A percentile compares a stretch with the other conserved stretches of the same genome.
Evolutionary conservation across 1,140 invertebrate genomes (phyloP).

Genomic region (Lordiphosa clarofinis): DNA sequence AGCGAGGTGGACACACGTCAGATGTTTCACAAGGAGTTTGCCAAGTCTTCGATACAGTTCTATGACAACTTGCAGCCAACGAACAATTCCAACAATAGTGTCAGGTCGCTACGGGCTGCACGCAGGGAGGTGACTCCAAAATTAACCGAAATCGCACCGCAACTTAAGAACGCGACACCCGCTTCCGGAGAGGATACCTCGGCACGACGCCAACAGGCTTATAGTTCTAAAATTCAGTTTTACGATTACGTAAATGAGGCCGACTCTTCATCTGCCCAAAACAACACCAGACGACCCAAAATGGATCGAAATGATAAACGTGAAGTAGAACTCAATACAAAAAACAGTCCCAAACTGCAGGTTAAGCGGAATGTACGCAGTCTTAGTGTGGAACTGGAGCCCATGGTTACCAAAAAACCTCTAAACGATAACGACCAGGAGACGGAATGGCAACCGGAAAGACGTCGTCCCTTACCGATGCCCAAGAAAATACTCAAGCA

Average conservation of each 20-base stretch:
- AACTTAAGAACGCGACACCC: conserved; percentile 10
- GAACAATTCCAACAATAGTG: conserved; percentile 5
- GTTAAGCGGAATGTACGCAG: conserved; percentile 69
- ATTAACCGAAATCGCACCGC: conserved; percentile 50
- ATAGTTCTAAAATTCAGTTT: conserved; percentile 71
- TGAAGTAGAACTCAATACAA: conserved; percentile 66
- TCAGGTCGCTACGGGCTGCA: conserved; percentile 7
- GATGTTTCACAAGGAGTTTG: conserved; percentile 73
- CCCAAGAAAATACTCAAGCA: conserved; percentile 61
- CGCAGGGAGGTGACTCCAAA: conserved; percentile 59
- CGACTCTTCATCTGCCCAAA: conserved; percentile 39
- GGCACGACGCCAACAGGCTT: conserved; percentile 57
- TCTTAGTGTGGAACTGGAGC: conserved; percentile 48
- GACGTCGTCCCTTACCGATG: conserved; percentile 5
- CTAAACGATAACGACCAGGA: conserved; percentile 56
- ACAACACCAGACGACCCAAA: conserved; percentile 59
- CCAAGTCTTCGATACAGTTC: conserved; percentile 74
- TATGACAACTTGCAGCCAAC: conserved; percentile 62
- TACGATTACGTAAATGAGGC: conserved; percentile 64
- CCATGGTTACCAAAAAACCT: conserved; percentile 49
- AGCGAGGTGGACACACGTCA: conserved; percentile 57
- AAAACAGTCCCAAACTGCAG: conserved; percentile 74
- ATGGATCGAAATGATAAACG: conserved; percentile 76
- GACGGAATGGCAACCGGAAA: conserved; percentile 5
- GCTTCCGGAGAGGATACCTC: conserved; percentile 18